Evolutionary conservation across 2,888 invertebrate genomes (phyloP).

Genomic region (Diachrysia chrysitis): DNA sequence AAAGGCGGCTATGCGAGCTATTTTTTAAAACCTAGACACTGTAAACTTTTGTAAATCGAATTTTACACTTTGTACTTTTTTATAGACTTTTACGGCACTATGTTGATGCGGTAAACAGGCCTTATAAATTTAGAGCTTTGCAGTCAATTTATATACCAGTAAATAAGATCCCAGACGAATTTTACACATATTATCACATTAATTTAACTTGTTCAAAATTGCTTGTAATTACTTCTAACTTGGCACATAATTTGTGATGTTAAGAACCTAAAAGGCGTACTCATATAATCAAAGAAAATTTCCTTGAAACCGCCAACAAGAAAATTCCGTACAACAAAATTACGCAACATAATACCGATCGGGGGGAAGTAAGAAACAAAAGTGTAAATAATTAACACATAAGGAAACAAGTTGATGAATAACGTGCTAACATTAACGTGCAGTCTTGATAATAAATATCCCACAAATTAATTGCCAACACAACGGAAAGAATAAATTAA

Average conservation of each 20-base stretch:
- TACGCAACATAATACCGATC: slow-evolving; percentile 17
- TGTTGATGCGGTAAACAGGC: too few relatives aligned
- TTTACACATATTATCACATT: slow-evolving; percentile 3
- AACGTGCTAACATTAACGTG: slow-evolving; percentile 39
- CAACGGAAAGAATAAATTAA: slow-evolving; percentile 46
- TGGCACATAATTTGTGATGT: slow-evolving; percentile 4
- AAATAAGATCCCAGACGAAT: background rate
- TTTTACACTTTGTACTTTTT: too few relatives aligned
- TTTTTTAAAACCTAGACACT: too few relatives aligned
- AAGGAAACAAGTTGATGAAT: slow-evolving; percentile 42
- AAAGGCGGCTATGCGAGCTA: too few relatives aligned
- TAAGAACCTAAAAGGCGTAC: slow-evolving; percentile 3
- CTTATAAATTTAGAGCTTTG: too few relatives aligned
- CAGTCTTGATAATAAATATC: slow-evolving; percentile 40
- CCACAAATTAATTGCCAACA: slow-evolving; percentile 41
- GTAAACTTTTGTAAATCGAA: too few relatives aligned
- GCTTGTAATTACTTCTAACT: slow-evolving; percentile 4
- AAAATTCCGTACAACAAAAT: slow-evolving; percentile 8
- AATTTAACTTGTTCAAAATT: slow-evolving; percentile 4
- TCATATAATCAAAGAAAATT: slow-evolving; percentile 5
- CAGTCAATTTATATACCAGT: background rate
- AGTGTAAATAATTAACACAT: slow-evolving; percentile 40
- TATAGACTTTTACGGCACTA: too few relatives aligned
- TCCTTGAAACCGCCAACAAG: slow-evolving; percentile 2
- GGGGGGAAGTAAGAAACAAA: slow-evolving; percentile 13